Evolutionary conservation across 2,113 vertebrate species (phyloP), one percentile per base, ranked within the genome.

Genomic region (Bos indicus): DNA sequence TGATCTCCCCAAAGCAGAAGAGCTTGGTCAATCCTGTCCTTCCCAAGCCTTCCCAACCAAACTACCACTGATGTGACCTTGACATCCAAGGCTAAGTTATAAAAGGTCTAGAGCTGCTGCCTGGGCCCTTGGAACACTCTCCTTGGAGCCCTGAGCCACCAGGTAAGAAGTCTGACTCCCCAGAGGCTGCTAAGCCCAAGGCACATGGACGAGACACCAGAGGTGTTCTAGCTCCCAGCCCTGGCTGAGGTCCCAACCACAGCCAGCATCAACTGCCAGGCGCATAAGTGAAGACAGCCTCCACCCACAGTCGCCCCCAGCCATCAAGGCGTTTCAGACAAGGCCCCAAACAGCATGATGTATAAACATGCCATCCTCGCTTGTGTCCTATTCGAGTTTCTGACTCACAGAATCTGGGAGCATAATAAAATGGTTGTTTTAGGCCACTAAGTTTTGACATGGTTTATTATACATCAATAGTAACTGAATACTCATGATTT

Each of bases 401-500:
- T 95, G 90, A 77, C 54, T 54, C 88, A 78, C 77, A 15, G 78
- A 7, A 67, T 15, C 81, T 52, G 43, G 17, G 84, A 59, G 40
- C 54, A 25, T 14, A 54, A 81, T 86, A 77, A 62, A 77, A 77
- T 13, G 15, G n/a, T 46, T 52, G 59, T 52, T 36, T 36, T 13
- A 40, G 21, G 80, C 51, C 23, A 26, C 87, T 36, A 23, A 28
- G 26, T 48, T 88, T n/a, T 17, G 82, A 60, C 54, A 67, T 16
- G 33, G 67, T 64, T 85, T 82, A 60, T 78, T 19, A 43, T 2
- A 12, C 33, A 74, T 88, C 95, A 80, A 5, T 0, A 57, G 88
- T 51, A 57, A 60, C 59, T 46, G 8, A 90, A 91, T 93, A 74
- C 90, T 56, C 74, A 93, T 48, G 33, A 74, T 17, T 87, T 43